phyloP scores from a whole-genome alignment of 1,140 invertebrate genomes.

The Ceratina calcarata region DNA sequence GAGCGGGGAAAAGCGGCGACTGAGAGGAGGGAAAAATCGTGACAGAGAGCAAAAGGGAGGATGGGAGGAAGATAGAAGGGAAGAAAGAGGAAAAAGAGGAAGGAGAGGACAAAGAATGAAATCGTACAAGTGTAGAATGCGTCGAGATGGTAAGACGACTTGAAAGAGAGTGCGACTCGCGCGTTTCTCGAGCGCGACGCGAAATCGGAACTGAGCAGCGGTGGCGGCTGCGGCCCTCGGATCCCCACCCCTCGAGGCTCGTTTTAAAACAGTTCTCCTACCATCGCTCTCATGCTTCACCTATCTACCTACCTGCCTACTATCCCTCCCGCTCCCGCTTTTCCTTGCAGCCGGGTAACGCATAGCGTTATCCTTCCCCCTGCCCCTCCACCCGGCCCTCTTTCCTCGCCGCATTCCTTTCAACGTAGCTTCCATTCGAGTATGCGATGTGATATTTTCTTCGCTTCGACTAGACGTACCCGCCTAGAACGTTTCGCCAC shows the following conservation, averaged over 20 bases:
- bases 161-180: constrained; percentile 58
- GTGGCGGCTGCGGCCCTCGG: constrained; percentile 23
- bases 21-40: not conserved
- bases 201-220: constrained; percentile 54
- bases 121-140: constrained; percentile 1
- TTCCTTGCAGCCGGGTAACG: constrained; percentile 10
- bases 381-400: constrained; percentile 10
- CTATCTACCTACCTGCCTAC: constrained; percentile 37
- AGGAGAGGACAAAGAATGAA: not conserved
- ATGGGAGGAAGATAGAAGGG: not conserved
- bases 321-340: constrained; percentile 7
- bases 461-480: not conserved
- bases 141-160: constrained; percentile 43
- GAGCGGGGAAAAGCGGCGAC: not conserved
- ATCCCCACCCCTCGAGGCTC: constrained; percentile 25
- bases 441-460: constrained; percentile 6
- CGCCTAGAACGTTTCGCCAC: not conserved
- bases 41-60: no score
- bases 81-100: not conserved
- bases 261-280: constrained; percentile 46
- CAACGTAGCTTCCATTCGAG: not conserved
- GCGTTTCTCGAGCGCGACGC: constrained; percentile 47
- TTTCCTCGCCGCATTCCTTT: constrained; percentile 30
- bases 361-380: constrained; percentile 10
- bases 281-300: constrained; percentile 41